Evolutionary conservation across 2,113 vertebrate species (phyloP), one percentile per base, ranked within the genome.

Genomic region (Cathartes aura): DNA sequence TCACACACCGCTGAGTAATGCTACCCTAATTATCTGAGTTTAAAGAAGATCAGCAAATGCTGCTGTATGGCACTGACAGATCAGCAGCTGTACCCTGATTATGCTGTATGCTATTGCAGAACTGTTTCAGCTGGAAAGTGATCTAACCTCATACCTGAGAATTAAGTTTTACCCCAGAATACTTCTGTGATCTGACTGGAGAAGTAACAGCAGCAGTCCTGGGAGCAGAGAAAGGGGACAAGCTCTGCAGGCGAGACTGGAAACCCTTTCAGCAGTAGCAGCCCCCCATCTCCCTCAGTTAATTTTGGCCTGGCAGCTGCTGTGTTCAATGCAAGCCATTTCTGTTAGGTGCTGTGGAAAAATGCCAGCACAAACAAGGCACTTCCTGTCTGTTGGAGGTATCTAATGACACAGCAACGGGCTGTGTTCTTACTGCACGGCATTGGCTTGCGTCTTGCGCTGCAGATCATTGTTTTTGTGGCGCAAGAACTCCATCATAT

Each of bases 141-240:
- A 9, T 40, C 24, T 63, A n/a, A 68, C 21, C 36, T 64, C 3
- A 4, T 29, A 52, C 24, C 42, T 78, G 15, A 79, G n/a, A 71
- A 59, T 43, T 66, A 21, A 15, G 5, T 64, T 95, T 72, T 81
- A 58, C 30, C 26, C 15, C 50, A 73, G 47, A 87, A 50, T 34
- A 47, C 29, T 82, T 63, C 32, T 59, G 38, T 1, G 0, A 2
- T 52, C 40, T 70, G 34, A 27, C 55, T 23, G 0, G 0, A 40
- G 58, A 64, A 60, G 27, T 83, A 82, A 29, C 3, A 36, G 42
- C n/a, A 62, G 47, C 43, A 50, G 43, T 45, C 42, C 18, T 58
- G 47, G n/a, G 32, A 66, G 59, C 38, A 76, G 53, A 82, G n/a
- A 29, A 58, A 15, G 29, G 36, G 32, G 12, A 71, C 12, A 40